These are phyloP conservation scores for Leucophenga varia DNA, from an alignment of 1,140 invertebrate species.

Conservation along the genomic window DNA sequence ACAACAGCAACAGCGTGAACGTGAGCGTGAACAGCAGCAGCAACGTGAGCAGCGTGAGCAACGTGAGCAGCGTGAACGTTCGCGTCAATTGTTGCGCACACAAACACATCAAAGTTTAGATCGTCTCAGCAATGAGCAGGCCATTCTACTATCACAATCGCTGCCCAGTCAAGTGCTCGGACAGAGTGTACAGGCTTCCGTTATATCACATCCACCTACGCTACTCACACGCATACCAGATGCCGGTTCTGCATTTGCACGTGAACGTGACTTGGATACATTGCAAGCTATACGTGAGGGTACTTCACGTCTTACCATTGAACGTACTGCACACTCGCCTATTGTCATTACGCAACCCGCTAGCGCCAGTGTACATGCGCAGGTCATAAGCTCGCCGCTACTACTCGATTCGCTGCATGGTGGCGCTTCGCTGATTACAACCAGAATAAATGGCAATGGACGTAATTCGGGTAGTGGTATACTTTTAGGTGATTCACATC, in stretches of 20 bases:
- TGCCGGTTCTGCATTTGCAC: slow-evolving; percentile 22
- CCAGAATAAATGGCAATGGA: slow-evolving; percentile 39
- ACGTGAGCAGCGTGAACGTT: slow-evolving; percentile 22
- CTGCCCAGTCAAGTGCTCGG: slow-evolving; percentile 25
- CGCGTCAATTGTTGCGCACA: slow-evolving; percentile 10
- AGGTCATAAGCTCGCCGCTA: slow-evolving; percentile 40
- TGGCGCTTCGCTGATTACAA: slow-evolving; percentile 25
- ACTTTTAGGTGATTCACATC: slow-evolving; percentile 6
- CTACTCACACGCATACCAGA: slow-evolving; percentile 30
- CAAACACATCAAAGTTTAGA: slow-evolving; percentile 21
- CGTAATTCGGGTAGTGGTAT: neutral
- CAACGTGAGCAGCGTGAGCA: slow-evolving; percentile 10
- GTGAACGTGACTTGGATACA: slow-evolving; percentile 35
- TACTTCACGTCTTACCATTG: slow-evolving; percentile 34
- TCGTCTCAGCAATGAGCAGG: slow-evolving; percentile 29
- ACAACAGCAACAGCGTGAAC: slow-evolving; percentile 18
- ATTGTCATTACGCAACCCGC: slow-evolving; percentile 40
- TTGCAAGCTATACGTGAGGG: slow-evolving; percentile 30
- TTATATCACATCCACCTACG: slow-evolving; percentile 45
- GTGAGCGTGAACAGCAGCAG: slow-evolving; percentile 18
- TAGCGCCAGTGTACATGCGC: slow-evolving; percentile 47
- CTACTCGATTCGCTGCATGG: slow-evolving; percentile 32
- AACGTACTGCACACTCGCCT: slow-evolving; percentile 32
- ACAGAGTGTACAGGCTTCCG: slow-evolving; percentile 40
- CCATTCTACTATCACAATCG: slow-evolving; percentile 32